Evolutionary conservation across 2,888 invertebrate species (phyloP).

Genomic region (Drosophila quinaria): DNA sequence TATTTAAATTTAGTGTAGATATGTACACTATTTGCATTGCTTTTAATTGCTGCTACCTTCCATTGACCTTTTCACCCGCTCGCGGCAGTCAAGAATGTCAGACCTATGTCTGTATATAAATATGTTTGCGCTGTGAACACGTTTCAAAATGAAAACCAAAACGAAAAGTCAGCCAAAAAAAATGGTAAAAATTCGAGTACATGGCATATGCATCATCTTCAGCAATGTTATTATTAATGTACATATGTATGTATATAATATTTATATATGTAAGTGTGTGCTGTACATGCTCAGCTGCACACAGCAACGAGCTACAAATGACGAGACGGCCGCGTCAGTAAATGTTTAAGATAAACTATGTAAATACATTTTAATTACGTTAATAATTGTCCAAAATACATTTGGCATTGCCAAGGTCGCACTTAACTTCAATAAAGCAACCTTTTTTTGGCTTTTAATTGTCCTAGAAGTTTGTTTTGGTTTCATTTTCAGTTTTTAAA

Average conservation of each 20-base stretch:
- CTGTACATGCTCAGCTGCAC: conserved; percentile 76
- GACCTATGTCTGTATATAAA: conserved; percentile 3
- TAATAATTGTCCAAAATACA: conserved; percentile 80
- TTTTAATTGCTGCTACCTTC: conserved; percentile 68
- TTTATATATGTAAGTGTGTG: conserved; percentile 17
- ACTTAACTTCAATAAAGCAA: conserved; percentile 53
- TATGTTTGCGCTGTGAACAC: conserved; percentile 30
- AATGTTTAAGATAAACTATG: conserved; percentile 68
- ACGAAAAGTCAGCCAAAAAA: conserved; percentile 10
- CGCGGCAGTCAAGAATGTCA: conserved; percentile 55
- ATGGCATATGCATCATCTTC: conserved; percentile 51
- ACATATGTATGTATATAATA: conserved; percentile 15
- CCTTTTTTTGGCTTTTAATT: conserved; percentile 65
- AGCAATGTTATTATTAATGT: conserved; percentile 39
- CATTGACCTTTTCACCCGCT: conserved; percentile 75
- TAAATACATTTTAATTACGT: conserved; percentile 82
- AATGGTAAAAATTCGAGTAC: conserved; percentile 21
- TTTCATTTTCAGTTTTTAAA: conserved; percentile 12
- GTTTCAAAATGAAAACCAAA: conserved; percentile 36
- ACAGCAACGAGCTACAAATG: conserved; percentile 55
- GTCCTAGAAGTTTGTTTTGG: conserved; percentile 68
- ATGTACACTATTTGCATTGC: conserved; percentile 37
- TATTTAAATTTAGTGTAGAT: conserved; percentile 13
- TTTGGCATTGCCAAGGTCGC: conserved; percentile 80
- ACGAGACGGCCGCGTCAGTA: conserved; percentile 67